These are phyloP conservation scores for Drosophila ambigua DNA, from an alignment of 1,140 invertebrate genomes.

Conservation along the genomic window DNA sequence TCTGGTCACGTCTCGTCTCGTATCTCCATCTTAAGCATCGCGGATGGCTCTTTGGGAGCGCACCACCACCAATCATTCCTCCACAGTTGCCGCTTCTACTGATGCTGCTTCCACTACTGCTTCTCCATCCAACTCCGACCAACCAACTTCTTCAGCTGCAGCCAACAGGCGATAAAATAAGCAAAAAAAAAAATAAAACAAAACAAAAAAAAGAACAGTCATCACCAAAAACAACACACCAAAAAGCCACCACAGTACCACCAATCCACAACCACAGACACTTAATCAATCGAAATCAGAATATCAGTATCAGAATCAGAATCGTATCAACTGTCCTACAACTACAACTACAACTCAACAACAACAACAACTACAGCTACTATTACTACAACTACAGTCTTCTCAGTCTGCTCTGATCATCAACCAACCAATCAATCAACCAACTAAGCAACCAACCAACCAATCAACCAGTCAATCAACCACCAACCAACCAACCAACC, in stretches of 20 bases:
- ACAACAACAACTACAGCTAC: slow-evolving; percentile 26
- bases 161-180: slow-evolving; percentile 11
- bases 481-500: slow-evolving; percentile 42
- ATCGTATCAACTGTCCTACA: slow-evolving; percentile 42
- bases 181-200: slow-evolving; percentile 21
- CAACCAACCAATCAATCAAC: slow-evolving; percentile 47
- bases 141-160: slow-evolving; percentile 46
- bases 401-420: slow-evolving; percentile 58
- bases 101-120: slow-evolving; percentile 51
- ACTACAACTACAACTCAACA: slow-evolving; percentile 41
- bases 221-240: slow-evolving; percentile 33
- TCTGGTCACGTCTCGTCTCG: slow-evolving; percentile 5
- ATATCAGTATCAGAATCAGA: slow-evolving; percentile 31
- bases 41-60: slow-evolving; percentile 31
- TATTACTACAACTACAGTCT: slow-evolving; percentile 54
- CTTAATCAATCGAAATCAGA: slow-evolving; percentile 21
- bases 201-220: slow-evolving; percentile 45
- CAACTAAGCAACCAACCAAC: slow-evolving; percentile 25
- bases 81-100: slow-evolving; percentile 46
- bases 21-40: too few species aligned
- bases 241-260: slow-evolving; percentile 17
- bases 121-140: slow-evolving; percentile 49
- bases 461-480: slow-evolving; percentile 41
- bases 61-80: slow-evolving; percentile 37
- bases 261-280: slow-evolving; percentile 45